phyloP scores from a whole-genome alignment of 2,797 vertebrate species.

The Diglossa cyanea region DNA sequence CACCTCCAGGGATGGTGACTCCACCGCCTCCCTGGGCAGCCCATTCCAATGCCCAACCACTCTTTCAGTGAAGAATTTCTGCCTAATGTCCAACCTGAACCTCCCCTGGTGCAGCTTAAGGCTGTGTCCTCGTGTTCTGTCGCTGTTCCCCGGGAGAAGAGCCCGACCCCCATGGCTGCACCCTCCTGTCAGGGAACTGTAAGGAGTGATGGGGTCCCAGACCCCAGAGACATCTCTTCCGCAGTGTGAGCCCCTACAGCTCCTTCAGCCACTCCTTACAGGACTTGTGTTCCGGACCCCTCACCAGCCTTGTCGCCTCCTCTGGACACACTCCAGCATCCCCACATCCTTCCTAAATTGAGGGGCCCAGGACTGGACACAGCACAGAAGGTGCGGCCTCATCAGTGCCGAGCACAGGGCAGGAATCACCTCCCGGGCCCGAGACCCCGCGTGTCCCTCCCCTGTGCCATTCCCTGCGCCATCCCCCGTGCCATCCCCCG shows the following conservation, averaged over 20 bases:
- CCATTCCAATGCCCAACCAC: fast-evolving
- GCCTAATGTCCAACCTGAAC: not conserved
- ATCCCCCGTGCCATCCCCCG: not conserved
- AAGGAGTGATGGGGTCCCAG: not conserved
- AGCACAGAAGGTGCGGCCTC: not conserved
- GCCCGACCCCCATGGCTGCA: not conserved
- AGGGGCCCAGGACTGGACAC: not conserved
- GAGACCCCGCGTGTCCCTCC: not conserved
- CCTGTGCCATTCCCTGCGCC: not conserved
- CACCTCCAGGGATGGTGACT: not conserved
- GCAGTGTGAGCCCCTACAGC: not conserved
- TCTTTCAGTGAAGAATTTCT: not conserved
- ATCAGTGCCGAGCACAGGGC: fast-evolving
- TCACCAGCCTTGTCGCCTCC: not conserved
- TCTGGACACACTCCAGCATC: not conserved
- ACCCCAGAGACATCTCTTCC: not conserved
- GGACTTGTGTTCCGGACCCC: not conserved
- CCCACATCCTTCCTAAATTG: not conserved
- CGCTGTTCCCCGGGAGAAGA: not conserved
- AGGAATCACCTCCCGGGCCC: not conserved
- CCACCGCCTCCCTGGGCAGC: not conserved
- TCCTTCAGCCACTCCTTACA: not conserved
- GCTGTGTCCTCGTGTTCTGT: not conserved
- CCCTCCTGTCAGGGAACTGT: not conserved
- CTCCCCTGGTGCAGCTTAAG: not conserved